Evolutionary conservation across 2,797 vertebrate genomes (phyloP).

Genomic region (Alcedo quadribrachys): DNA sequence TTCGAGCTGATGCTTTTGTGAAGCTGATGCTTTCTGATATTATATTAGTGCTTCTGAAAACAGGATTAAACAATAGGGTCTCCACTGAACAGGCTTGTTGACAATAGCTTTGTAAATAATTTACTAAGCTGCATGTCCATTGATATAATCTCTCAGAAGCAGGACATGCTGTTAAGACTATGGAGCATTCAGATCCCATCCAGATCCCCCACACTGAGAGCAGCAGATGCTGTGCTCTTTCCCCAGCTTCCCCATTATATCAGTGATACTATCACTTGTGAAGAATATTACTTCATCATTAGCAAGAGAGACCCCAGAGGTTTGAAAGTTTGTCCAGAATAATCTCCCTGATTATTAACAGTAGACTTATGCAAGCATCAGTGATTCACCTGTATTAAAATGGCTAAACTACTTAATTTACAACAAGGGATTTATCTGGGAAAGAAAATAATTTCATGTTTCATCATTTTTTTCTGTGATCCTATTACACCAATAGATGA

Average conservation of each 20-base stretch:
- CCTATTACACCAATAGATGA: neutral
- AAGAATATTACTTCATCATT: neutral
- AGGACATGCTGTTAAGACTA: neutral
- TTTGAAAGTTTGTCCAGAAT: neutral
- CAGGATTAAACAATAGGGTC: neutral
- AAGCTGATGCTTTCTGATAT: neutral
- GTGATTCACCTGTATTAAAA: conserved; percentile 3
- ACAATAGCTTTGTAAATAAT: neutral
- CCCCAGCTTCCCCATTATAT: neutral
- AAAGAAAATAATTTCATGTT: conserved; percentile 45
- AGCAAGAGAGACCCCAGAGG: neutral
- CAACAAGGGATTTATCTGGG: neutral
- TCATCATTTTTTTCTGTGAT: neutral
- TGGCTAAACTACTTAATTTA: conserved; percentile 14
- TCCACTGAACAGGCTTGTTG: neutral
- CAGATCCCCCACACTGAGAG: neutral
- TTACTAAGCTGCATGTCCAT: neutral
- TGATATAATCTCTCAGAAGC: neutral
- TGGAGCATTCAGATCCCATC: neutral
- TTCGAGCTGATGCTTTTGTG: neutral
- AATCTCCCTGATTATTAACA: neutral
- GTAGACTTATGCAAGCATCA: neutral
- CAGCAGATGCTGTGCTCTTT: neutral
- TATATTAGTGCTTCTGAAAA: neutral
- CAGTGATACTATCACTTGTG: neutral